These are phyloP conservation scores for Glareola pratincola DNA, from an alignment of 2,113 vertebrate genomes.

Conservation along the genomic window DNA sequence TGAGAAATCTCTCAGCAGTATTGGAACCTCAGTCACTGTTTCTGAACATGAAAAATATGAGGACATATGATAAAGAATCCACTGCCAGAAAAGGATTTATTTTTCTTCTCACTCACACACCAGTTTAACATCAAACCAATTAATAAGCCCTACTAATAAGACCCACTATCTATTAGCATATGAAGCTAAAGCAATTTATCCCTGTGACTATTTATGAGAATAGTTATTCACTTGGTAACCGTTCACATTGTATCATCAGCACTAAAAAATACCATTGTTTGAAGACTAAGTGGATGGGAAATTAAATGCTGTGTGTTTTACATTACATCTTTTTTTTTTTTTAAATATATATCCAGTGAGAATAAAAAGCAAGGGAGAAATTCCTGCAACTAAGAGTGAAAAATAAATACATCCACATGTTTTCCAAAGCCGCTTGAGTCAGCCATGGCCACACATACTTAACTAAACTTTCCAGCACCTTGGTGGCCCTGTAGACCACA, in stretches of 20 bases:
- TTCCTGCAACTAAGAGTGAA: not conserved
- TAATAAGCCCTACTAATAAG: conserved; percentile 52
- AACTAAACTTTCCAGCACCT: not conserved
- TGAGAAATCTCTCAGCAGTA: not conserved
- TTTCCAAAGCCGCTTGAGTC: not conserved
- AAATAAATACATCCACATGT: not conserved
- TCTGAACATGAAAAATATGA: not conserved
- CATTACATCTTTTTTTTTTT: not conserved
- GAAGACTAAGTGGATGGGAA: not conserved
- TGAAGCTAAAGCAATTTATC: conserved; percentile 33
- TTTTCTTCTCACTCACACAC: not conserved
- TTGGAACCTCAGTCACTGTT: not conserved
- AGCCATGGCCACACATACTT: not conserved
- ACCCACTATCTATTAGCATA: conserved; percentile 9
- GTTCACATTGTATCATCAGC: conserved; percentile 10
- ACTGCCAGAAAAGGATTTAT: conserved; percentile 21
- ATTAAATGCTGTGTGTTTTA: not conserved
- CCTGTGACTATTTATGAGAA: conserved; percentile 19
- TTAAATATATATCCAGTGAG: not conserved
- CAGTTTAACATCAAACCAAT: conserved; percentile 44
- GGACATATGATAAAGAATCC: not conserved
- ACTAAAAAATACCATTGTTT: not conserved
- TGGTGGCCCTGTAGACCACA: not conserved
- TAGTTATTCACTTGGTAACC: conserved; percentile 16
- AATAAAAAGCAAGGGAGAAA: not conserved